Evolutionary conservation across 2,888 invertebrate species (phyloP).

Genomic region (Xanthia togata): DNA sequence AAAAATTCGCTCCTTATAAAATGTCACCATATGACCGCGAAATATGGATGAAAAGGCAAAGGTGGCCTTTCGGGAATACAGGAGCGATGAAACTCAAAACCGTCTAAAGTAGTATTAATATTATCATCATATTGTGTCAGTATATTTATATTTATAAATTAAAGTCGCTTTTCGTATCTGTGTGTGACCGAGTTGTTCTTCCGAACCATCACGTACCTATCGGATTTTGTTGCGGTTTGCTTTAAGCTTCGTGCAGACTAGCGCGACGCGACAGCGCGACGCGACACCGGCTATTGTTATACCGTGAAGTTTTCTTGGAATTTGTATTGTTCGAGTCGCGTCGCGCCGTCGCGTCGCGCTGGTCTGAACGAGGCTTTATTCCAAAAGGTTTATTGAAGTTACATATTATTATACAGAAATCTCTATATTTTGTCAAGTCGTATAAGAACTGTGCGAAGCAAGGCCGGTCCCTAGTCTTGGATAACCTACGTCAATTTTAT

Average conservation of each 20-base stretch:
- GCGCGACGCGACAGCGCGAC: too few species aligned
- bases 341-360: too few species aligned
- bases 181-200: neutral
- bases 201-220: neutral
- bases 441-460: neutral
- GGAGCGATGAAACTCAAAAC: slow-evolving; percentile 7
- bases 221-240: neutral
- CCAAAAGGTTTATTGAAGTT: too few species aligned
- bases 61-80: neutral
- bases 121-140: too few species aligned
- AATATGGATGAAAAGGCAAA: neutral
- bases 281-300: too few species aligned
- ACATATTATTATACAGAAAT: neutral
- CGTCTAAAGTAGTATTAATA: slow-evolving; percentile 1
- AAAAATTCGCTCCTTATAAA: too few species aligned
- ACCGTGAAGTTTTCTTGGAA: too few species aligned
- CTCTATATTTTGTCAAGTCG: neutral
- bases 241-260: too few species aligned
- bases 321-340: too few species aligned
- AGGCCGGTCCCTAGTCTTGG: neutral
- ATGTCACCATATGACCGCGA: neutral
- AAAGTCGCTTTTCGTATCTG: too few species aligned
- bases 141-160: too few species aligned
- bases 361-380: too few species aligned
- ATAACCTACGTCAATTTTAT: slow-evolving; percentile 11